Evolutionary conservation across 2,888 invertebrate genomes (phyloP).

Genomic region (Pristionchus entomophagus): DNA sequence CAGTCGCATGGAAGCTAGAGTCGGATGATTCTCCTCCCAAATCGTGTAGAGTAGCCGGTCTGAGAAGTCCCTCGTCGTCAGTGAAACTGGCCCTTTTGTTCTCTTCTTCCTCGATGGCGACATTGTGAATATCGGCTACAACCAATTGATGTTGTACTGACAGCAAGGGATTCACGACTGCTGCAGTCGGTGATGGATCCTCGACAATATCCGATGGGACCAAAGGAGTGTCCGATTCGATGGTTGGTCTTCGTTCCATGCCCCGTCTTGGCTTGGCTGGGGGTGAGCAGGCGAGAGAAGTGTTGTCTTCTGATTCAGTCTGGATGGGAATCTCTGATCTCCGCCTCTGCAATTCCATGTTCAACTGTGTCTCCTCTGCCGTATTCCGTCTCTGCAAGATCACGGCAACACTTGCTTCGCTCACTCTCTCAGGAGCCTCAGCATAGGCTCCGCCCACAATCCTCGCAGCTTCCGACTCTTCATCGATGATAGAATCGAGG

Average conservation of each 20-base stretch:
- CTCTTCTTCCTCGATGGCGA: neutral
- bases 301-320: slow-evolving; percentile 23
- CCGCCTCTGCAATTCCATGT: slow-evolving; percentile 31
- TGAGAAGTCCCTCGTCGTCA: slow-evolving; percentile 34
- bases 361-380: neutral
- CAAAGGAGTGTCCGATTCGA: neutral
- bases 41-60: slow-evolving; percentile 2
- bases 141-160: neutral
- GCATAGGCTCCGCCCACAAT: neutral
- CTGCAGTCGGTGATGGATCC: neutral
- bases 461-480: neutral
- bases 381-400: neutral
- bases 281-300: neutral
- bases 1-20: slow-evolving; percentile 32
- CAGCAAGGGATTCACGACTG: neutral
- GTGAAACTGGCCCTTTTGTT: neutral
- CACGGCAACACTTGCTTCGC: slow-evolving; percentile 25
- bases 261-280: slow-evolving; percentile 35
- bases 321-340: slow-evolving; percentile 35
- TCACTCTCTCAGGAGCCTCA: neutral
- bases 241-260: slow-evolving; percentile 39
- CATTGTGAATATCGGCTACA: neutral
- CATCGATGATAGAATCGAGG: neutral
- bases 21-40: slow-evolving; percentile 22
- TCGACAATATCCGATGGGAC: neutral